These are phyloP conservation scores for Drosophila yooni DNA, from an alignment of 2,888 invertebrate genomes.

Conservation along the genomic window DNA sequence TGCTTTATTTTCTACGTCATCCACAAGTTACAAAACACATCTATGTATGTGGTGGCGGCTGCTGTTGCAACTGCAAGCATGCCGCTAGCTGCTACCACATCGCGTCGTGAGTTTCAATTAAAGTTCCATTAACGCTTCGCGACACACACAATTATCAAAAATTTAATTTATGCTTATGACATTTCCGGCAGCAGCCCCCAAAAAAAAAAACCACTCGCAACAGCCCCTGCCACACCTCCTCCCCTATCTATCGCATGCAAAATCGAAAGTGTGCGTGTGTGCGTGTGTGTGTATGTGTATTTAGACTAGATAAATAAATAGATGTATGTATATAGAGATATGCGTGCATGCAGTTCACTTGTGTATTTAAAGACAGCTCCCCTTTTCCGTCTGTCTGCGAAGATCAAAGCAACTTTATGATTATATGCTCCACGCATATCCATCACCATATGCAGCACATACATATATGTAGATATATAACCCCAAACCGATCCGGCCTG, in stretches of 20 bases:
- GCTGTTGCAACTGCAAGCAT: slow-evolving; percentile 6
- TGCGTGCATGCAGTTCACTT: slow-evolving; percentile 46
- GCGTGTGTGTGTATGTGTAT: slow-evolving; percentile 8
- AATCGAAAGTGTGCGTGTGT: slow-evolving; percentile 44
- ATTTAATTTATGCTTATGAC: slow-evolving; percentile 79
- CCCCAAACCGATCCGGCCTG: slow-evolving; percentile 6
- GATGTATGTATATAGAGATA: slow-evolving; percentile 17
- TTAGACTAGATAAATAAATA: slow-evolving; percentile 50
- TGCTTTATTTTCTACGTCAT: slow-evolving; percentile 47
- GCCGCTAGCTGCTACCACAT: slow-evolving; percentile 18
- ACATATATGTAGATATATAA: slow-evolving; percentile 17
- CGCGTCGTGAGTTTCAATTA: slow-evolving; percentile 73
- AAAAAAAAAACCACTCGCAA: background rate
- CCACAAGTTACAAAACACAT: slow-evolving; percentile 43
- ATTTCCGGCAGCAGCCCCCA: slow-evolving; percentile 68
- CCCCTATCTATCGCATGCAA: slow-evolving; percentile 29
- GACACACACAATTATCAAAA: slow-evolving; percentile 80
- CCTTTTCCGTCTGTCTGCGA: slow-evolving; percentile 23
- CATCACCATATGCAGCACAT: slow-evolving; percentile 65
- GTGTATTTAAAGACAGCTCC: slow-evolving; percentile 68
- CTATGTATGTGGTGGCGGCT: slow-evolving; percentile 21
- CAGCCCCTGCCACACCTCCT: background rate
- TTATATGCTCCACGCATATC: slow-evolving; percentile 72
- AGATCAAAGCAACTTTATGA: slow-evolving; percentile 72
- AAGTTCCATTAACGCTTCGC: slow-evolving; percentile 80